Evolutionary conservation across 2,113 vertebrate species (phyloP), one percentile per base, ranked within the genome.

Genomic region (Parotia lawesii): DNA sequence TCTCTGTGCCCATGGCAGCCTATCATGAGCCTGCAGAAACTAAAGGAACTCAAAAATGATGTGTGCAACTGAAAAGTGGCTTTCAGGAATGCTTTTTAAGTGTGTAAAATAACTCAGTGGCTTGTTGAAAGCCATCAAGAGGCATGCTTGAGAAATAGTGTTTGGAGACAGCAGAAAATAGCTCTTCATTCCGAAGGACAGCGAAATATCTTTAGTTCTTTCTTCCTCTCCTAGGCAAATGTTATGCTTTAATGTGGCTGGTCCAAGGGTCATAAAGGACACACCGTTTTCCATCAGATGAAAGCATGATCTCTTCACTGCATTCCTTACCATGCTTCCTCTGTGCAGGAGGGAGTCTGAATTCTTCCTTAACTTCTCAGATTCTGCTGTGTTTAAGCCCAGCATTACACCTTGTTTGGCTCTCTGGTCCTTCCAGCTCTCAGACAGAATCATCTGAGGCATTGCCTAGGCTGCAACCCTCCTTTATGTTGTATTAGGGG

Each of bases 91-190:
- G 73, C 61, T 81, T 96, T 90, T 84, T 54, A 85, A 89, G 42
- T 22, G 69, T 48, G 37, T 84, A 90, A 94, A 94, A 72, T 93
- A 90, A 73, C 61, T 87, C 76, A 61, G 42, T 42, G 53, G n/a
- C 62, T 75, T 93, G 71, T 89, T 89, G 81, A 95, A 94, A 96
- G 81, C 62, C 87, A 85, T 82, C 89, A 91, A 81, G 67, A 91
- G 15, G 74, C 47, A 50, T 44, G 48, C 77, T 92, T 85, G 77
- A 91, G 89, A 66, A 92, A 54, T 0, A 69, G 57, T 69, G 58
- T 94, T 91, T 90, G 87, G 87, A 91, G 58, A 91, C 29, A 82
- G 80, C 57, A 89, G 80, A 95, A 93, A 90, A 90, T 23, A 88
- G 83, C 64, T 84, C 75, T 80, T 88, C 83, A 56, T 90, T 90